Evolutionary conservation across 1,140 invertebrate genomes (phyloP), one percentile per base, ranked within the genome.

Genomic region (Bicyclus anynana): DNA sequence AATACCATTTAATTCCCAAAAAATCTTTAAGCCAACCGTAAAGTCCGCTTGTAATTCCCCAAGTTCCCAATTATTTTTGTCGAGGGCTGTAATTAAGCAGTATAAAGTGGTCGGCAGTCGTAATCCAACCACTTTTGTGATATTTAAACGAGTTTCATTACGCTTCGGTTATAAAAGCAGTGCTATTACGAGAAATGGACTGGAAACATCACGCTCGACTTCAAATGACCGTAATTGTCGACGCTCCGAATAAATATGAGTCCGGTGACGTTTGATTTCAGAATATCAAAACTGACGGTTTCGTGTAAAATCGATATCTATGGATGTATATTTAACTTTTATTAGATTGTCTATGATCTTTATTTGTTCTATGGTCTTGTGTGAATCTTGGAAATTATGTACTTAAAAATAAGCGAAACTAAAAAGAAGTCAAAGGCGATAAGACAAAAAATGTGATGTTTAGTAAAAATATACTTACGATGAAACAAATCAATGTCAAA

Each of bases 141-240:
- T 87, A 87, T 87, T 87, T 84, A 86, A 87, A 86, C 81, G 80
- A 80, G 81, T 87, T 87, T 84, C 78, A 87, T 87, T 87, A 84
- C 80, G 81, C 73, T 84, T 87, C 74, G 82, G 78, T 80, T 87
- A 81, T 86, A 87, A 86, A 87, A 87, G 79, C 78, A 62, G 67
- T 63, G 77, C 74, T 80, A 85, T 85, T 86, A 84, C 76, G 81
- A 82, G 75, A 84, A 84, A 85, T 87, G 80, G 80, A 84, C 78
- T 86, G 81, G 80, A 86, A 87, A 86, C 75, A 81, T 80, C 74
- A 81, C 80, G 79, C 72, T 84, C 67, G 75, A 76, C 70, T 81
- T 79, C 67, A 69, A 85, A 77, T 87, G 74, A 80, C 80, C 77
- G 78, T 85, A 80, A 84, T 84, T 84, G 78, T 81, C 64, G 76